Evolutionary conservation across 2,113 vertebrate species (phyloP), one percentile per base, ranked within the genome.

Genomic region (Onychostoma macrolepis): DNA sequence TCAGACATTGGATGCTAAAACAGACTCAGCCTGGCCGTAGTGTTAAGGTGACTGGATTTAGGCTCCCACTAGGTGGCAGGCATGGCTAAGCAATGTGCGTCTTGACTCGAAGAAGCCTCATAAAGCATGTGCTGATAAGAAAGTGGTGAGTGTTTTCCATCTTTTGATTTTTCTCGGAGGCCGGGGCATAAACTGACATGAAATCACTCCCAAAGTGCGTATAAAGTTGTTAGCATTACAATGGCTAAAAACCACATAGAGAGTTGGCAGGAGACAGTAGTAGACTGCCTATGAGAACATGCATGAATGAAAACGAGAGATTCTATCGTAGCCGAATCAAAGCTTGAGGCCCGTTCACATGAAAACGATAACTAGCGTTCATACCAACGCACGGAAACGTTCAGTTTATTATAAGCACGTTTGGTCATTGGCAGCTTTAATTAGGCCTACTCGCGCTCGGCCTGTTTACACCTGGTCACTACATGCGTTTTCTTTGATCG

Each of bases 61-160:
- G 38, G 85, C 58, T 6, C 10, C 89, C 94, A 91, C 85, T 30
- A 93, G 94, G 80, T 90, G 94, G 63, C 90, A 92, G 79, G 1
- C 86, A 92, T 90, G 87, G 85, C 89, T 78, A 91, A 89, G 79
- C 4, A 74, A 88, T 65, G 8, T 76, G 17, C 24, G 12, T 76
- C 61, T 13, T 3, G 74, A 8, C 0, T 45, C 2, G 58, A 43
- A 17, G 6, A n/a, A 41, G 24, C 7, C 58, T 43, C 24, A 19
- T 30, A 38, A 61, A 38, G 48, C 28, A 48, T 30, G 43, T 78
- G 75, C 4, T 21, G 26, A 30, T 24, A 6, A 24, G 6, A 21
- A 12, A 26, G 33, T n/a, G 33, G 21, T 80, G 33, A 79, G 58
- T 63, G 50, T 80, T 80, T 80, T 80, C 69, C 2, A 26, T 76